phyloP scores from a whole-genome alignment of 23 tunicate species.

The Ascidia mentula region DNA sequence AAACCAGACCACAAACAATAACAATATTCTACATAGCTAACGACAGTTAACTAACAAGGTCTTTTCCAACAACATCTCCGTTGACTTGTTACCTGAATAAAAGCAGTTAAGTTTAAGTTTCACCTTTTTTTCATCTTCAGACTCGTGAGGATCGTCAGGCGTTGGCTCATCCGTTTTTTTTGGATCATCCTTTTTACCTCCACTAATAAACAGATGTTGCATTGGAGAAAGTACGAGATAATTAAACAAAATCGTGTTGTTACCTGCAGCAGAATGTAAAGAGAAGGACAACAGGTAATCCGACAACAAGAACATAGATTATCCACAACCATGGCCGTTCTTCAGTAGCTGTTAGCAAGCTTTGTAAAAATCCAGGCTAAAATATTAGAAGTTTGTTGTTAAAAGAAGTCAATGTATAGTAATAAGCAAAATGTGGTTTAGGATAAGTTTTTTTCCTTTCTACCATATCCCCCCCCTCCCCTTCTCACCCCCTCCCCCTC shows the following conservation, averaged over 20 bases:
- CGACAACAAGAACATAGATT: constrained; percentile 64
- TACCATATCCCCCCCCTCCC: neutral
- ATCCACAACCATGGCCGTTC: constrained; percentile 92
- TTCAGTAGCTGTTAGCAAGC: constrained; percentile 43
- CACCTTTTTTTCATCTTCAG: constrained; percentile 35
- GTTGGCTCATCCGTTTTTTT: constrained; percentile 90
- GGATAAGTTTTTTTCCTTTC: neutral
- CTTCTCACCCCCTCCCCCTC: neutral
- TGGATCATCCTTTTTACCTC: constrained; percentile 40
- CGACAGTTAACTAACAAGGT: too few relatives aligned
- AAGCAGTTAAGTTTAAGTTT: too few relatives aligned
- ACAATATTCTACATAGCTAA: too few relatives aligned
- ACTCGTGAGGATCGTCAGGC: constrained; percentile 81
- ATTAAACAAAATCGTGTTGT: neutral
- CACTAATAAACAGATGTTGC: neutral
- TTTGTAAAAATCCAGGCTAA: constrained; percentile 65
- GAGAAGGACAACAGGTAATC: constrained; percentile 56
- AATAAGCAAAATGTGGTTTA: neutral
- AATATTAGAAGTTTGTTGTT: neutral
- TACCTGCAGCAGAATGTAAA: constrained; percentile 75
- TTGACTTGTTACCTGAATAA: too few relatives aligned
- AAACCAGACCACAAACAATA: too few relatives aligned
- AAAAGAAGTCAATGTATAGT: neutral
- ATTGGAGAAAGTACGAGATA: neutral
- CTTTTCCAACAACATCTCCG: too few relatives aligned